These are phyloP conservation scores for Cabera pusaria DNA, from an alignment of 2,888 invertebrate species.

Conservation along the genomic window DNA sequence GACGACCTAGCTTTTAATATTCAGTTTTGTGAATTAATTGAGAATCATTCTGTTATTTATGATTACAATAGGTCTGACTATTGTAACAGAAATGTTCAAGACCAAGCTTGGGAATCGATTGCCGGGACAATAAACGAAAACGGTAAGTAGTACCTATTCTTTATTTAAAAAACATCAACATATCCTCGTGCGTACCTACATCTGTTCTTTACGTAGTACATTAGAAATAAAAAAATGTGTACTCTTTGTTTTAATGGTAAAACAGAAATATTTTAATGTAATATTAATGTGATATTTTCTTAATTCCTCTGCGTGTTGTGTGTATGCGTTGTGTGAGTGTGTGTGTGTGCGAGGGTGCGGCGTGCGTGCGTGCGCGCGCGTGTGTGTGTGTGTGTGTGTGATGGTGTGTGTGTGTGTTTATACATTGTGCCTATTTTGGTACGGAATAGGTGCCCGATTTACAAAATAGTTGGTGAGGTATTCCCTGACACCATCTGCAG, in stretches of 20 bases:
- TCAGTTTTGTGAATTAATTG: slow-evolving; percentile 10
- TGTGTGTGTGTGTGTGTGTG: too few relatives aligned
- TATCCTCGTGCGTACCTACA: too few relatives aligned
- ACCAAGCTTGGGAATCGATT: slow-evolving; percentile 11
- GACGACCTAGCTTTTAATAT: slow-evolving; percentile 12
- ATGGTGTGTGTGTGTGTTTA: too few relatives aligned
- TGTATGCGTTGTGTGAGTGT: slow-evolving; percentile 16
- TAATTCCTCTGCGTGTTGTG: slow-evolving; percentile 13
- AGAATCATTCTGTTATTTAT: slow-evolving; percentile 6
- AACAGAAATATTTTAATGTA: too few relatives aligned
- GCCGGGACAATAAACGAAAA: slow-evolving; percentile 11
- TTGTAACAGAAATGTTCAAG: slow-evolving; percentile 12
- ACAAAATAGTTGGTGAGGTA: slow-evolving; percentile 29
- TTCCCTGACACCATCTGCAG: slow-evolving; percentile 26
- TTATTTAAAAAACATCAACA: too few relatives aligned
- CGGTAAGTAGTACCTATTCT: slow-evolving; percentile 1
- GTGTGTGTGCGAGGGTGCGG: slow-evolving; percentile 8
- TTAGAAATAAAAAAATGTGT: too few relatives aligned
- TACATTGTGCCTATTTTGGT: slow-evolving; percentile 1
- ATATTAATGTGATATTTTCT: slow-evolving; percentile 1
- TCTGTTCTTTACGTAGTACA: too few relatives aligned
- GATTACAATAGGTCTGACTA: slow-evolving; percentile 11
- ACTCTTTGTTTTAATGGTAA: too few relatives aligned
- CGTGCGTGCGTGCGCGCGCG: too few relatives aligned
- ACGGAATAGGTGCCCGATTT: slow-evolving; percentile 28